A percentile compares a stretch with the other conserved stretches of the same genome.
These are phyloP conservation scores for Syncerus caffer DNA, from an alignment of 2,797 vertebrate species.

Conservation along the genomic window DNA sequence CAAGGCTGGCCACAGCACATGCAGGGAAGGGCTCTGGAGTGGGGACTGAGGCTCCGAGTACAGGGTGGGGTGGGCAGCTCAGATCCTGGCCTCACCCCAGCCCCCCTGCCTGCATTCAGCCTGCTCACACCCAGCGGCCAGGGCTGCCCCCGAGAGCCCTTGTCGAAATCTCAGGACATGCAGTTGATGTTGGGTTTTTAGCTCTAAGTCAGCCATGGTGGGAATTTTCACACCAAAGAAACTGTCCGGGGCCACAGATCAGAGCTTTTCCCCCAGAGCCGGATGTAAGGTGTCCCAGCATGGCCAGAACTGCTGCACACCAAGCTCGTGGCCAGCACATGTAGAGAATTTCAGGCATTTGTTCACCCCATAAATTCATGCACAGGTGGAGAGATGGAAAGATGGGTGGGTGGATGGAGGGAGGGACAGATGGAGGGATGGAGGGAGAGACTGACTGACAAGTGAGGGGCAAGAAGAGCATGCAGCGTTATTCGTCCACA, in stretches of 20 bases:
- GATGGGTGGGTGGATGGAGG: too few species aligned
- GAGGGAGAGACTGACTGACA: too few species aligned
- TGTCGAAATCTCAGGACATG: neutral
- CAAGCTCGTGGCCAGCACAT: too few species aligned
- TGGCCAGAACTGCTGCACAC: neutral
- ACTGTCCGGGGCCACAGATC: neutral
- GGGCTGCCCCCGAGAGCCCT: neutral
- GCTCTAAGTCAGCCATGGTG: neutral
- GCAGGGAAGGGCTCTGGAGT: rapidly evolving
- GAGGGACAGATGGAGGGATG: too few species aligned
- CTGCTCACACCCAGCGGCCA: rapidly evolving
- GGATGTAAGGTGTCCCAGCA: neutral
- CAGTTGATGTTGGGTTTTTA: neutral
- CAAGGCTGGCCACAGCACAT: rapidly evolving
- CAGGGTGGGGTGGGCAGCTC: rapidly evolving
- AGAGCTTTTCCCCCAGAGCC: neutral
- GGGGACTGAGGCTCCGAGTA: rapidly evolving
- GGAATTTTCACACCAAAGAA: neutral
- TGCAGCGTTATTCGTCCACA: too few species aligned
- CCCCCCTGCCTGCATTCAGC: too few species aligned
- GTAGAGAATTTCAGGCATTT: neutral
- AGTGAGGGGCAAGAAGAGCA: neutral
- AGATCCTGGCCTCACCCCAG: neutral
- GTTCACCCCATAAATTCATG: neutral
- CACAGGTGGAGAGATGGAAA: too few species aligned